Conservation (phyloP, 2,797 vertebrate genomes). For the Melanotaenia trifasciata region DNA sequence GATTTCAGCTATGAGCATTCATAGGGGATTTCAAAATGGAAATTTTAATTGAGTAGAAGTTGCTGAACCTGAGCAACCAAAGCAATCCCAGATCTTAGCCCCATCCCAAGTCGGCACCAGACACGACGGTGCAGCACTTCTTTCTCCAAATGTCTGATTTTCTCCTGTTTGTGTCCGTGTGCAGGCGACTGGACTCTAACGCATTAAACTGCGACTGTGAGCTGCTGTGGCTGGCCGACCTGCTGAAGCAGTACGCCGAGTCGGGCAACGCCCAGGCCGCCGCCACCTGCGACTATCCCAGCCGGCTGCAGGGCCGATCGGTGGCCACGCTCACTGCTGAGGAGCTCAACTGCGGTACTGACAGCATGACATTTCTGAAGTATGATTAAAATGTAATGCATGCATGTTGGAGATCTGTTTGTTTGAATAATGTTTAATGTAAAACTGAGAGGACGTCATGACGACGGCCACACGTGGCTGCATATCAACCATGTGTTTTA, state of each 20-base stretch:
- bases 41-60: too few species aligned
- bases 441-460: background rate
- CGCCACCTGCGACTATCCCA: constrained; percentile 94
- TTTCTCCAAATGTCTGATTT: too few species aligned
- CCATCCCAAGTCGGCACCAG: too few species aligned
- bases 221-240: constrained; percentile 94
- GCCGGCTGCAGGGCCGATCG: constrained; percentile 92
- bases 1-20: too few species aligned
- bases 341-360: constrained; percentile 95
- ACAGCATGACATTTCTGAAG: background rate
- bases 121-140: too few species aligned
- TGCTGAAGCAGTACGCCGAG: constrained; percentile 92
- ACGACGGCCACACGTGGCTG: too few species aligned
- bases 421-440: background rate
- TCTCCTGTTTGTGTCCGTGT: constrained; percentile 19
- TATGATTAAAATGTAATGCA: background rate
- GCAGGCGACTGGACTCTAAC: constrained; percentile 95
- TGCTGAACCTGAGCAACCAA: too few species aligned
- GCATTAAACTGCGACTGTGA: constrained; percentile 96
- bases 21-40: too few species aligned
- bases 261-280: constrained; percentile 96
- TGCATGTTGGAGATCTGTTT: background rate
- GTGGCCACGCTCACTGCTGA: constrained; percentile 94
- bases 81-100: too few species aligned
- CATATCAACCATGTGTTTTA: too few species aligned